Evolutionary conservation across 2,113 vertebrate species (phyloP), one percentile per base, ranked within the genome.

Genomic region (Dipodomys stephensi): DNA sequence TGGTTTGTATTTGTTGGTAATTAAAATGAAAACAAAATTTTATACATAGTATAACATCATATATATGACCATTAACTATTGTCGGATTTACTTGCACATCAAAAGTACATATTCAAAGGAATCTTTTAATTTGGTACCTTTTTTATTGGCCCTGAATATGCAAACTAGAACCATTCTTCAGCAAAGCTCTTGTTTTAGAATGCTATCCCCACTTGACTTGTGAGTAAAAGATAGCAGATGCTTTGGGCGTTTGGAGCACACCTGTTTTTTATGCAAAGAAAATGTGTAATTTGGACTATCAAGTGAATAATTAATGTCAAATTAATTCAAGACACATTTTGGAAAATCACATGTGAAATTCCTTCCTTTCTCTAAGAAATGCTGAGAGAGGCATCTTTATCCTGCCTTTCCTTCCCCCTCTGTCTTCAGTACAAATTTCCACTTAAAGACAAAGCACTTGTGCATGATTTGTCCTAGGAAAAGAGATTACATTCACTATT

Each of bases 271-370:
- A 88, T 92, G 69, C 83, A 96, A 96, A 96, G 57, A 96, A 77
- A 94, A 92, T 7, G 2, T 28, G 18, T 93, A 89, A 73, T 87
- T 93, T 92, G 82, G 87, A 88, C 57, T 96, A 88, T 90, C 91
- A 88, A 92, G 67, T 94, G 68, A 84, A 95, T 94, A 94, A 49
- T 95, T 97, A 97, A 96, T 96, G 65, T 88, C 96, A 96, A 68
- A 88, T 87, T 92, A 95, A 94, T 85, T 95, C 79, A 94, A 95
- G 88, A 62, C 73, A 3, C 5, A 80, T 83, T 19, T 19, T 88
- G 49, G 94, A 95, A 90, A 93, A 74, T 49, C 30, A 68, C 11
- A 82, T 22, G 8, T 85, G 71, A 92, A 95, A 81, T 10, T 2
- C 46, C 68, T 16, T 27, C 25, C 60, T 73, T 94, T 92, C 19